These are phyloP conservation scores for Lepus townsendii DNA, from an alignment of 2,797 vertebrate genomes.

Conservation along the genomic window DNA sequence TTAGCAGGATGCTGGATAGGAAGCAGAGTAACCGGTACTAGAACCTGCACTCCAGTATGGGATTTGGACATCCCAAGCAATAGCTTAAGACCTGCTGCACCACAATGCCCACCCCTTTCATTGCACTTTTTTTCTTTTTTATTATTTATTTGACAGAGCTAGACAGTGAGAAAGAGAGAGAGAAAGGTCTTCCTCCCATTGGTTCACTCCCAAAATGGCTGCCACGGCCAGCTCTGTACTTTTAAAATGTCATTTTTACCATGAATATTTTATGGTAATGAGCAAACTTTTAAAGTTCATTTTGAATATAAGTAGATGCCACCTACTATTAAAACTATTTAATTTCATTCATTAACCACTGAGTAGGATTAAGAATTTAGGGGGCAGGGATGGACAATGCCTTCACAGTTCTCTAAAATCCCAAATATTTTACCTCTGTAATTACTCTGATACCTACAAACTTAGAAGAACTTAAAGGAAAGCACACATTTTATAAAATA, in stretches of 20 bases:
- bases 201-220: no score
- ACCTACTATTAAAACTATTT: constrained; percentile 1
- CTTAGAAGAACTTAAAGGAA: not conserved
- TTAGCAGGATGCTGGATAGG: no score
- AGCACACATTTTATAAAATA: not conserved
- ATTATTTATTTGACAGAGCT: no score
- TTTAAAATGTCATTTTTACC: constrained; percentile 29
- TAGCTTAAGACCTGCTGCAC: no score
- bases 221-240: not conserved
- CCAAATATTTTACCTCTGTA: constrained; percentile 24
- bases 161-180: no score
- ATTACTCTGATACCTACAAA: not conserved
- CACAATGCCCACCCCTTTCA: no score
- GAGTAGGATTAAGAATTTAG: not conserved
- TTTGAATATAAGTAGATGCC: constrained; percentile 28
- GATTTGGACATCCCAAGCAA: no score
- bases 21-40: no score
- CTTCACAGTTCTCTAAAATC: constrained; percentile 31
- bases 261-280: constrained; percentile 37
- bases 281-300: not conserved
- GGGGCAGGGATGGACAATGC: not conserved
- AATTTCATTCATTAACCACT: constrained; percentile 1
- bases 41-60: no score
- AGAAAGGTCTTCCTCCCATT: no score
- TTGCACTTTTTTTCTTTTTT: no score